These are phyloP conservation scores for Aurelia aurita DNA, from an alignment of 30 jellyfish, hydroid and myxozoan genomes.

Conservation along the genomic window DNA sequence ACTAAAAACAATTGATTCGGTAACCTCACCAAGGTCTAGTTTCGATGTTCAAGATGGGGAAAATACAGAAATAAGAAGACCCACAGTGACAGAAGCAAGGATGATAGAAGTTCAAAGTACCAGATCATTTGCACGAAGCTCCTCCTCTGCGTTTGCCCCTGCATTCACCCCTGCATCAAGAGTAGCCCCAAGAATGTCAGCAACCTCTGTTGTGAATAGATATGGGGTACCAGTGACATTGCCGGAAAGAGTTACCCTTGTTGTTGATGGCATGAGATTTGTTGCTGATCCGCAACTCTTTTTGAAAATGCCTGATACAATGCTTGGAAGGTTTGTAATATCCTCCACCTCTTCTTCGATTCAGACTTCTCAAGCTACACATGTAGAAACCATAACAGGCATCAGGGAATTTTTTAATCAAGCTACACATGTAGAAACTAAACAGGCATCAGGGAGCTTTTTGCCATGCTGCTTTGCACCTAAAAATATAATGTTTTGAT, in stretches of 20 bases:
- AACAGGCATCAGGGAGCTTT: too few relatives aligned
- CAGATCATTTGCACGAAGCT: slow-evolving; percentile 23
- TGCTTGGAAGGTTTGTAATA: slow-evolving; percentile 84
- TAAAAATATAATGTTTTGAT: too few relatives aligned
- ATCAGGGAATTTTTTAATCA: too few relatives aligned
- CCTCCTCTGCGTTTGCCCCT: slow-evolving; percentile 44
- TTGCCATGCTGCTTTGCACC: too few relatives aligned
- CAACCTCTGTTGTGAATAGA: slow-evolving; percentile 17
- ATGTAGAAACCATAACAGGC: too few relatives aligned
- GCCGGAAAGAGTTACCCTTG: slow-evolving; percentile 75
- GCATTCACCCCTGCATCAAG: slow-evolving; percentile 35
- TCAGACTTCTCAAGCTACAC: too few relatives aligned
- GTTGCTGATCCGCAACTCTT: slow-evolving; percentile 81
- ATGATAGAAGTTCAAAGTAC: neutral
- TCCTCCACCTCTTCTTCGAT: too few relatives aligned
- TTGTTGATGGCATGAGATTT: slow-evolving; percentile 90
- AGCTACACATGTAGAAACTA: too few relatives aligned
- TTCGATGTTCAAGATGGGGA: slow-evolving; percentile 61
- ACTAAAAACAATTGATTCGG: slow-evolving; percentile 83
- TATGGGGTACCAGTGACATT: slow-evolving; percentile 14
- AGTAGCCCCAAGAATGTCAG: slow-evolving; percentile 38
- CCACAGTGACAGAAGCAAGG: neutral
- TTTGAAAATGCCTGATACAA: slow-evolving; percentile 81
- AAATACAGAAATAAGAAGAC: neutral
- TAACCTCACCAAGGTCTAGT: slow-evolving; percentile 83